phyloP scores from a whole-genome alignment of 2,888 invertebrate genomes.

The Zeuzera pyrina region DNA sequence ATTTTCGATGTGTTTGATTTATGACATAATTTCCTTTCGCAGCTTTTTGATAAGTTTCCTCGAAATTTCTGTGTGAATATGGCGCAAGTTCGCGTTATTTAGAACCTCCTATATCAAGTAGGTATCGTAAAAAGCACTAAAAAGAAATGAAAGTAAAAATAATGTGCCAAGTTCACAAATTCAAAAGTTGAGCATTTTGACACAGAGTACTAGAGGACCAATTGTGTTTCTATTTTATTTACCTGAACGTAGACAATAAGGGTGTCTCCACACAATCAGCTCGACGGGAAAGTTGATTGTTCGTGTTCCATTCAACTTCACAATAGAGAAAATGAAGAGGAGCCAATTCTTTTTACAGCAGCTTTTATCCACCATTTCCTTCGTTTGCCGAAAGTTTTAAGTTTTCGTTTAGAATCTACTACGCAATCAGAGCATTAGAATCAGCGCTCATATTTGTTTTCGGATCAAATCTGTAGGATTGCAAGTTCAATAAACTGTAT shows the following conservation, averaged over 20 bases:
- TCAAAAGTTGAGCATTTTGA: constrained; percentile 56
- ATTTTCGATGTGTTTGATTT: constrained; percentile 53
- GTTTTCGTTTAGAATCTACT: constrained; percentile 55
- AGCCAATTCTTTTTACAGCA: constrained; percentile 59
- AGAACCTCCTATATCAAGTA: neutral
- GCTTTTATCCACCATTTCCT: constrained; percentile 59
- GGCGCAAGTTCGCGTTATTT: neutral
- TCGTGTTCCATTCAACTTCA: constrained; percentile 63
- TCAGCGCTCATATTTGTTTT: constrained; percentile 52
- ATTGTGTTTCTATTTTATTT: constrained; percentile 58
- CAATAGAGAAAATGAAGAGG: constrained; percentile 68
- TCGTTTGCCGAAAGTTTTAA: constrained; percentile 60
- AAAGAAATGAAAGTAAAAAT: neutral
- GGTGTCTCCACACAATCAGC: constrained; percentile 63
- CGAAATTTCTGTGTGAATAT: neutral
- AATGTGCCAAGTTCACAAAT: constrained; percentile 36
- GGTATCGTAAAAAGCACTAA: too few relatives aligned
- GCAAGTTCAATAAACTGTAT: constrained; percentile 50
- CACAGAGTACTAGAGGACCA: constrained; percentile 47
- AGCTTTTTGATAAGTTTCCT: constrained; percentile 41
- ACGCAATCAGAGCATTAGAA: constrained; percentile 54
- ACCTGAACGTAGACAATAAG: constrained; percentile 65
- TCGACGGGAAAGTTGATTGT: constrained; percentile 62
- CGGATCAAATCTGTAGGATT: constrained; percentile 43
- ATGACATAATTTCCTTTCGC: constrained; percentile 53